phyloP scores from a whole-genome alignment of 2,113 vertebrate genomes.

The Seriola dumerili region DNA sequence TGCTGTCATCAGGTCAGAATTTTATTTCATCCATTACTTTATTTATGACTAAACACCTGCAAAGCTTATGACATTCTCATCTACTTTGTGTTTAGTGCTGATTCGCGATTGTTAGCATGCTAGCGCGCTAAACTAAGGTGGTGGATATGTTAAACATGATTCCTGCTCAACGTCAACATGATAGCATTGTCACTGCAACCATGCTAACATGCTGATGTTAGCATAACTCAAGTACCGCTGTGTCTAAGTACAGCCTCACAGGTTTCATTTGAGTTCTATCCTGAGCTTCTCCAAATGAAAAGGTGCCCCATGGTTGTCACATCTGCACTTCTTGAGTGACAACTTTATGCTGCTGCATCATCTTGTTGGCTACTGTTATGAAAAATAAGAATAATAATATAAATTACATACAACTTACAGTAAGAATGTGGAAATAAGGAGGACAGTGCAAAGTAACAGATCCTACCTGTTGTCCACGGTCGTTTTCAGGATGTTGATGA shows the following conservation, averaged over 20 bases:
- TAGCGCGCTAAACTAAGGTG: background rate
- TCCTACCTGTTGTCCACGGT: slow-evolving; percentile 93
- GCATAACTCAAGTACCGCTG: background rate
- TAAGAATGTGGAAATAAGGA: background rate
- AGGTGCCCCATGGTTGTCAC: background rate
- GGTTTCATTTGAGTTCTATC: background rate
- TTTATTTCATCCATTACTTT: background rate
- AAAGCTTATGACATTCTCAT: too few species aligned
- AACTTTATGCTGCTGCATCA: background rate
- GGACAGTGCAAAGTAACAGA: too few species aligned
- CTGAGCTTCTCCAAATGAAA: background rate
- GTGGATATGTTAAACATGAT: background rate
- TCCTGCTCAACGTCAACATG: background rate
- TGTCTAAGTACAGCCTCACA: background rate
- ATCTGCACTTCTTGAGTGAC: background rate
- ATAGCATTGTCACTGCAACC: background rate
- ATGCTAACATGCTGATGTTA: background rate
- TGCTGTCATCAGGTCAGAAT: background rate
- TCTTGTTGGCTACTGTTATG: background rate
- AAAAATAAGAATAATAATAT: background rate
- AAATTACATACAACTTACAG: background rate
- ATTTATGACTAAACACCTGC: too few species aligned
- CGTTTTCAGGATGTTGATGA: slow-evolving; percentile 95
- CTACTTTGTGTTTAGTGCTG: background rate
- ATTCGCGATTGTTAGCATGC: background rate